These are phyloP conservation scores for Rhynchopsitta pachyrhyncha DNA, from an alignment of 2,113 vertebrate species.

Conservation along the genomic window DNA sequence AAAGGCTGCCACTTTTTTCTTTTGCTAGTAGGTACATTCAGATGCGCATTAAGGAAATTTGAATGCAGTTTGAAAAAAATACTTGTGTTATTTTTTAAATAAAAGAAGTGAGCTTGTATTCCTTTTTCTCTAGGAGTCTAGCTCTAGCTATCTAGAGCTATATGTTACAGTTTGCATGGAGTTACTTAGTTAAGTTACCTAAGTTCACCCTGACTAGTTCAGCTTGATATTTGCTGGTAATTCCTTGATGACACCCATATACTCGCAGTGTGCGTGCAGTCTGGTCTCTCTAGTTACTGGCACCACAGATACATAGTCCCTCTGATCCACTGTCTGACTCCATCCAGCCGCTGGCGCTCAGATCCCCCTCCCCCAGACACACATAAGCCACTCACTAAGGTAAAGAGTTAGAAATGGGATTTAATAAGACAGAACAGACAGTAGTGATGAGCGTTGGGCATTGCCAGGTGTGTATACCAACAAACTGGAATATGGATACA, in stretches of 20 bases:
- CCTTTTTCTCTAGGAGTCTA: neutral
- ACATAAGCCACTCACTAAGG: neutral
- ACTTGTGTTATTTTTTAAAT: neutral
- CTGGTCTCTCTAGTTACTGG: neutral
- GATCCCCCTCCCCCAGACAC: neutral
- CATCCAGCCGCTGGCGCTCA: neutral
- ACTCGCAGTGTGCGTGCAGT: accelerated
- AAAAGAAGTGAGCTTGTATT: neutral
- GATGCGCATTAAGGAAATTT: neutral
- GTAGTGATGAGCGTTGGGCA: neutral
- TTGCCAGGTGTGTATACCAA: neutral
- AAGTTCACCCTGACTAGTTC: neutral
- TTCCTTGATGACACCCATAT: neutral
- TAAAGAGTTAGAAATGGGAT: neutral
- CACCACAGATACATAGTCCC: neutral
- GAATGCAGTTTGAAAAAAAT: neutral
- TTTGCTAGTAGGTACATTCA: neutral
- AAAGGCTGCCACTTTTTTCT: neutral
- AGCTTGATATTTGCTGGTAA: neutral
- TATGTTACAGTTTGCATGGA: neutral
- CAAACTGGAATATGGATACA: neutral
- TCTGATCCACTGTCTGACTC: neutral
- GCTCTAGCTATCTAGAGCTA: neutral
- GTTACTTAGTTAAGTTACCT: neutral
- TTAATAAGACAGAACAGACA: neutral